Percentiles rank a stretch among this genome's conserved stretches.
Evolutionary conservation across 2,888 invertebrate species (phyloP).

Genomic region (Oscheius sp.): DNA sequence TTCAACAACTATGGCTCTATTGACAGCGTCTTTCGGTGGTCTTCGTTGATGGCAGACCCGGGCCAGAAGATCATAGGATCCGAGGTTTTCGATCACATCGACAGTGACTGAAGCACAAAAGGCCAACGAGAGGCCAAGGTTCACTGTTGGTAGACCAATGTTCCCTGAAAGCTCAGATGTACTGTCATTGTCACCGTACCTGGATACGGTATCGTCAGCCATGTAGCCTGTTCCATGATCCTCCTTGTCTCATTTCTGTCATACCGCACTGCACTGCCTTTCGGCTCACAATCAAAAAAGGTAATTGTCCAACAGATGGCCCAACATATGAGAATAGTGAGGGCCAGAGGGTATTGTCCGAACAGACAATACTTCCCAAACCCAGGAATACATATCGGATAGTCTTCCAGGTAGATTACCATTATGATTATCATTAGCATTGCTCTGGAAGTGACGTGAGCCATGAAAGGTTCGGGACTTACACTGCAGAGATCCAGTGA

Average conservation of each 20-base stretch:
- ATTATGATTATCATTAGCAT: conserved; percentile 58
- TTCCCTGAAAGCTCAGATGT: conserved; percentile 42
- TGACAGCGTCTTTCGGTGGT: conserved; percentile 61
- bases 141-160: conserved; percentile 59
- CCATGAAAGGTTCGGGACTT: conserved; percentile 23
- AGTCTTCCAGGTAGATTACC: conserved; percentile 63
- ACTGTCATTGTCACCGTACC: neutral
- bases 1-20: conserved; percentile 66
- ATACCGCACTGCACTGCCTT: neutral
- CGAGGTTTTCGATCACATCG: conserved; percentile 65
- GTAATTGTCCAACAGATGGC: conserved; percentile 11
- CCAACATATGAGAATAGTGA: conserved; percentile 17
- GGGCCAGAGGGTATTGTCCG: conserved; percentile 65
- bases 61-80: conserved; percentile 53
- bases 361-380: conserved; percentile 53
- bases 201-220: conserved; percentile 18
- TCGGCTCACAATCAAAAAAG: neutral
- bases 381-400: conserved; percentile 56
- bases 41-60: conserved; percentile 62
- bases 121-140: conserved; percentile 61
- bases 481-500: conserved; percentile 71
- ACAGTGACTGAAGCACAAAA: conserved; percentile 61
- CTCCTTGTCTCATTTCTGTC: conserved; percentile 6
- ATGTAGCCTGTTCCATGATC: neutral
- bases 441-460: conserved; percentile 49